phyloP scores from a whole-genome alignment of 2,888 invertebrate species.

The Calameuta filiformis region DNA sequence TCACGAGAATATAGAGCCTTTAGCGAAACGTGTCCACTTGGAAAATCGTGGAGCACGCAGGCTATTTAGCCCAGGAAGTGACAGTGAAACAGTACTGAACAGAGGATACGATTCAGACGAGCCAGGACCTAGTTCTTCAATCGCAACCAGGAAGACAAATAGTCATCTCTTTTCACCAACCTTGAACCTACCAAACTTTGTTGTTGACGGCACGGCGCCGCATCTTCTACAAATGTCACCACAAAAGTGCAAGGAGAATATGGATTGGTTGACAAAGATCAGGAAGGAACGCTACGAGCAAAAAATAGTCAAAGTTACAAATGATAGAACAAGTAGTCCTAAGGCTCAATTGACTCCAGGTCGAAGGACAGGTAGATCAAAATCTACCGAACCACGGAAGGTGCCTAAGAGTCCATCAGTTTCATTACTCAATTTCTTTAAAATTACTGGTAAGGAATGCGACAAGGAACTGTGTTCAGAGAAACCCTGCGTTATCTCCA shows the following conservation, averaged over 20 bases:
- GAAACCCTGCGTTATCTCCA: constrained; percentile 7
- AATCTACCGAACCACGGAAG: constrained; percentile 49
- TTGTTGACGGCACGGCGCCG: constrained; percentile 81
- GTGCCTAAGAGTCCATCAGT: constrained; percentile 37
- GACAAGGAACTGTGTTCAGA: constrained; percentile 25
- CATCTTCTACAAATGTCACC: constrained; percentile 79
- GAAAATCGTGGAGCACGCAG: constrained; percentile 65
- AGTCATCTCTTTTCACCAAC: constrained; percentile 71
- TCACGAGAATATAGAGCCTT: constrained; percentile 50
- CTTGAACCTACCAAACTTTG: constrained; percentile 80
- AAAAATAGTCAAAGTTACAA: constrained; percentile 46
- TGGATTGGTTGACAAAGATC: constrained; percentile 80
- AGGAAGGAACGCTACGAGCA: constrained; percentile 68
- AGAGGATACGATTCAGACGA: constrained; percentile 48
- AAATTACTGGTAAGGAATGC: constrained; percentile 35
- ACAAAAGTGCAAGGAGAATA: constrained; percentile 72
- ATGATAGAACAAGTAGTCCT: constrained; percentile 46
- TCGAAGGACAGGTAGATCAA: constrained; percentile 42
- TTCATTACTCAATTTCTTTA: constrained; percentile 54
- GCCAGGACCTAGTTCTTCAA: constrained; percentile 46
- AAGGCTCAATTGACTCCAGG: constrained; percentile 36
- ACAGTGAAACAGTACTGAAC: constrained; percentile 16
- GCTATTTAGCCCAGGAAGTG: constrained; percentile 65
- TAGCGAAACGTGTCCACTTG: constrained; percentile 64
- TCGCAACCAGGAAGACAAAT: constrained; percentile 24